Conservation (phyloP, 2,888 invertebrate genomes). For the Tryphoninae sp. region DNA sequence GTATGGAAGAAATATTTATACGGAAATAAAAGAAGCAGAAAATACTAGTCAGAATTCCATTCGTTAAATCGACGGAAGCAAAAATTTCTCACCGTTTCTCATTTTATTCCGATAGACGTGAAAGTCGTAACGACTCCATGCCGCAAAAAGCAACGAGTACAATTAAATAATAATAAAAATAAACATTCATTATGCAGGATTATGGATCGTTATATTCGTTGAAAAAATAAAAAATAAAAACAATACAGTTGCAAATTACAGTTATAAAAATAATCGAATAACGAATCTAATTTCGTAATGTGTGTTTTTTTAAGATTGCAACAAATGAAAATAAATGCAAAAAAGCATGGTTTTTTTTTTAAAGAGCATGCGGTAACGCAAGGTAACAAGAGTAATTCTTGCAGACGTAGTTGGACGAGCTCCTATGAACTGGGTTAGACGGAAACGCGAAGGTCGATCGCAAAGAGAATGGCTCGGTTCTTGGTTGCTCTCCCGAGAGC, state of each 20-base stretch:
- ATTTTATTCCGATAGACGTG: slow-evolving; percentile 44
- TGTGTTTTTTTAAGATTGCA: neutral
- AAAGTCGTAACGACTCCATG: slow-evolving; percentile 37
- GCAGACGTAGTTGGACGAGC: slow-evolving; percentile 48
- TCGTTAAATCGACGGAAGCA: slow-evolving; percentile 21
- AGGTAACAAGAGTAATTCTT: slow-evolving; percentile 23
- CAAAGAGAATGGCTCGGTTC: slow-evolving; percentile 73
- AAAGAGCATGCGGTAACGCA: neutral
- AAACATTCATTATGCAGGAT: neutral
- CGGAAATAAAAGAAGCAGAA: slow-evolving; percentile 4
- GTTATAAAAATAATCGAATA: neutral
- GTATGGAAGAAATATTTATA: neutral
- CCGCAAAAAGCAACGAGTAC: neutral
- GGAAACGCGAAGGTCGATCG: slow-evolving; percentile 73
- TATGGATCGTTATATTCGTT: too few species aligned
- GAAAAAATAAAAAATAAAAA: too few species aligned
- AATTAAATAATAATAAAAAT: neutral
- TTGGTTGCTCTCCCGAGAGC: slow-evolving; percentile 35
- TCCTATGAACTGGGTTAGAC: slow-evolving; percentile 66
- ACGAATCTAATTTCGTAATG: neutral
- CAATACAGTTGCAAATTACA: too few species aligned
- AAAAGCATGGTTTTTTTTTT: neutral
- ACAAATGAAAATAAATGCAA: neutral
- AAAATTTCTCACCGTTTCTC: slow-evolving; percentile 19
- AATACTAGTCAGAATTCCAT: slow-evolving; percentile 28